A percentile compares a stretch with the other conserved stretches of the same genome.
These are phyloP conservation scores for Henricia sp. DNA, from an alignment of 53 echinoderm and acorn worm species.

Conservation along the genomic window DNA sequence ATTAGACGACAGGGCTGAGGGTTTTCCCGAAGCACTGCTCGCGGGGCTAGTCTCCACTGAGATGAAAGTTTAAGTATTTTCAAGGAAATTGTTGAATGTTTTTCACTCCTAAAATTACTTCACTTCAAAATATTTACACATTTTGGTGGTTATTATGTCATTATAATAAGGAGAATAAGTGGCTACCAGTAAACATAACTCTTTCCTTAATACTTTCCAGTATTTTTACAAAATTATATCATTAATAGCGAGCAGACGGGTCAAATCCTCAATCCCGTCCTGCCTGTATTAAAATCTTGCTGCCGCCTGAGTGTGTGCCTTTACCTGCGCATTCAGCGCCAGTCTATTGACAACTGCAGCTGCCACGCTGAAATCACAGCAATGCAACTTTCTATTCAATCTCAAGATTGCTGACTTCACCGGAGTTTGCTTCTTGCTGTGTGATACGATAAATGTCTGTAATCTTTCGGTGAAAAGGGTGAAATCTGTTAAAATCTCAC, in stretches of 20 bases:
- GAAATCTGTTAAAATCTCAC: constrained; percentile 50
- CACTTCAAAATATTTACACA: too few relatives aligned
- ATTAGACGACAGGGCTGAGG: too few relatives aligned
- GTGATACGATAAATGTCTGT: constrained; percentile 24
- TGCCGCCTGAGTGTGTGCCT: background rate
- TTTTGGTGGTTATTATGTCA: too few relatives aligned
- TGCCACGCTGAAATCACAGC: constrained; percentile 40
- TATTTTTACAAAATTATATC: too few relatives aligned
- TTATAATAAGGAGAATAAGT: too few relatives aligned
- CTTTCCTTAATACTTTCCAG: too few relatives aligned
- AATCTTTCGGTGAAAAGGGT: constrained; percentile 21
- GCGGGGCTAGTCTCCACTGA: too few relatives aligned
- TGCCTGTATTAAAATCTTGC: background rate
- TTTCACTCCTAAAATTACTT: too few relatives aligned
- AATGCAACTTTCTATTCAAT: constrained; percentile 3
- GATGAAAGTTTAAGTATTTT: too few relatives aligned
- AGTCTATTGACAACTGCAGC: constrained; percentile 28
- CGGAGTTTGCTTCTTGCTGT: constrained; percentile 3
- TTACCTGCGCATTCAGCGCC: constrained; percentile 40
- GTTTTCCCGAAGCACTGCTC: too few relatives aligned
- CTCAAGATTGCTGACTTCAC: constrained; percentile 15
- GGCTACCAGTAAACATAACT: too few relatives aligned
- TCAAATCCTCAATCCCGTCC: background rate
- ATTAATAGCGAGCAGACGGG: background rate
- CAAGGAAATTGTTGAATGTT: too few relatives aligned